Evolutionary conservation across 2,797 vertebrate genomes (phyloP).

Genomic region (Chromobotia macracanthus): DNA sequence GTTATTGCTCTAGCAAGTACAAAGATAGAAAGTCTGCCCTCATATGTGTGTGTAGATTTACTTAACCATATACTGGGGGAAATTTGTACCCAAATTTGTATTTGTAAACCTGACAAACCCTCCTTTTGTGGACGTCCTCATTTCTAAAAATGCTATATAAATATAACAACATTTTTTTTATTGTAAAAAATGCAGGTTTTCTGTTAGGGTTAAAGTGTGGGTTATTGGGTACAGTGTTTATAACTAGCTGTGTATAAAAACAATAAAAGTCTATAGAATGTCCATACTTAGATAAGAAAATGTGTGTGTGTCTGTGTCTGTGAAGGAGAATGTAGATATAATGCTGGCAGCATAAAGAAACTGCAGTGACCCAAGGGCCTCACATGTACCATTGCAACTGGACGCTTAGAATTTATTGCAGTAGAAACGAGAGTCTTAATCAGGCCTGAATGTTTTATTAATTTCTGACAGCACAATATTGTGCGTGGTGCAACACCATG

Average conservation of each 20-base stretch:
- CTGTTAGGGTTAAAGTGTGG: too few species aligned
- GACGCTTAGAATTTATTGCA: constrained; percentile 28
- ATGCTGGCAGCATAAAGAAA: neutral
- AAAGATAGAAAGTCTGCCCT: constrained; percentile 2
- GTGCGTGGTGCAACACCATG: constrained; percentile 8
- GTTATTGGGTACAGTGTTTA: too few species aligned
- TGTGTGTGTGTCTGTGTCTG: neutral
- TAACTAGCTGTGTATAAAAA: too few species aligned
- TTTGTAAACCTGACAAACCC: too few species aligned
- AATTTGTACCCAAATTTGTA: too few species aligned
- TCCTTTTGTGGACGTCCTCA: too few species aligned
- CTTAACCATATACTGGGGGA: too few species aligned
- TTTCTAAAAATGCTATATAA: too few species aligned
- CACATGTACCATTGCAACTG: constrained; percentile 11
- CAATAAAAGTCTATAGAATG: too few species aligned
- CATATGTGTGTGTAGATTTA: neutral
- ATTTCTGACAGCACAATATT: constrained; percentile 20
- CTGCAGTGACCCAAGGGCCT: neutral
- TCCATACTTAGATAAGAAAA: too few species aligned
- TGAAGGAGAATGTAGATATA: neutral
- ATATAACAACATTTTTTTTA: too few species aligned
- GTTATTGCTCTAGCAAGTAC: constrained; percentile 4
- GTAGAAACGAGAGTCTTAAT: constrained; percentile 41
- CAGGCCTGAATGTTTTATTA: constrained; percentile 20
- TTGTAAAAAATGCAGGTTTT: too few species aligned